Evolutionary conservation across 2,888 invertebrate species (phyloP).

Genomic region (Cantharis nigra): DNA sequence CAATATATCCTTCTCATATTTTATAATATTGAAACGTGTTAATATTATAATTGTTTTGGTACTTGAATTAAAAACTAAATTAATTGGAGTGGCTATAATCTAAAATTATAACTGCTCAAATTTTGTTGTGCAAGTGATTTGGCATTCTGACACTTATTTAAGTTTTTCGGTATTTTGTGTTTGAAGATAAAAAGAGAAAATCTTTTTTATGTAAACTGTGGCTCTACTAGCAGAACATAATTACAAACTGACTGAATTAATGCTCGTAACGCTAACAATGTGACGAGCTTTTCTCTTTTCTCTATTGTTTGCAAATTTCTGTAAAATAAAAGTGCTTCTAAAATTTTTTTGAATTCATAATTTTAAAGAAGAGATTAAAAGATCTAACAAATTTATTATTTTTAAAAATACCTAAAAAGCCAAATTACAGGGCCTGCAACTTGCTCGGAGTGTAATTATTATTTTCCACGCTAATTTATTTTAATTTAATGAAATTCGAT

Average conservation of each 20-base stretch:
- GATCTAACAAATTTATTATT: neutral
- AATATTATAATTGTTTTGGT: neutral
- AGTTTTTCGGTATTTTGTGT: neutral
- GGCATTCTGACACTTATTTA: neutral
- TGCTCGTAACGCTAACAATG: neutral
- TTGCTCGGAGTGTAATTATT: neutral
- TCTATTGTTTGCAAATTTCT: neutral
- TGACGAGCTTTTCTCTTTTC: neutral
- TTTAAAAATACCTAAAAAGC: neutral
- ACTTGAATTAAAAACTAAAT: no score
- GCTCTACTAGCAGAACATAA: neutral
- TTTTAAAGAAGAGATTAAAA: neutral
- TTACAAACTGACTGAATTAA: neutral
- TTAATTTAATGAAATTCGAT: neutral
- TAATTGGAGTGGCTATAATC: no score
- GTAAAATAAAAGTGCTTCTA: neutral
- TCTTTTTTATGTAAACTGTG: neutral
- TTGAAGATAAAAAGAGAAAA: neutral
- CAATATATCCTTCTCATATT: no score
- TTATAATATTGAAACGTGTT: neutral
- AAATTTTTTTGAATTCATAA: neutral
- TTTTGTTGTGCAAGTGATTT: neutral
- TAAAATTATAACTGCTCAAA: no score
- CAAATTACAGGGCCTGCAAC: no score
- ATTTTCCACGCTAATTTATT: neutral